Evolutionary conservation across 1,140 invertebrate species (phyloP), one percentile per base, ranked within the genome.

Genomic region (Lethocerus indicus): DNA sequence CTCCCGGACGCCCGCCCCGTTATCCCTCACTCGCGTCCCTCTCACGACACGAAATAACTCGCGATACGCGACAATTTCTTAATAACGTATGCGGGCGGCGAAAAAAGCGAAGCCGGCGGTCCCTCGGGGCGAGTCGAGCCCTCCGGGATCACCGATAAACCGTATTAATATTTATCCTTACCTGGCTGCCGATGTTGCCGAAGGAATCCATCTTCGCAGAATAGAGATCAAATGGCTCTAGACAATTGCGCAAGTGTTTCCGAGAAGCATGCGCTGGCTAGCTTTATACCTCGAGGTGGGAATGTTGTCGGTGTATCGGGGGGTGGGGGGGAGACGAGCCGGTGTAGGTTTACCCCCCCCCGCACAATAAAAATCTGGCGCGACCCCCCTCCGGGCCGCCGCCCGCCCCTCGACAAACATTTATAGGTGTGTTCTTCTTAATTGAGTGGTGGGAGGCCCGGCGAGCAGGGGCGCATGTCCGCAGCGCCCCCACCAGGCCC

Each of bases 211-310:
- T 53, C 52, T 53, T 53, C 47, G 43, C 36, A 53, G 48, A 53
- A 53, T 47, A 53, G 52, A 53, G 52, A 53, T 53, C 52, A 53
- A 53, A 53, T 53, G 50, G 52, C 52, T 49, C 47, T 49, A 53
- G 52, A 53, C 52, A 53, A 53, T 53, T 53, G 52, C 52, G 52
- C 52, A 53, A 53, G 52, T 53, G 52, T 53, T 53, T 53, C 47
- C 42, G 32, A 53, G 52, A 53, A 53, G 52, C 52, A 53, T 53
- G 52, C 52, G 52, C 52, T 50, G 51, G 45, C 44, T 51, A 51
- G 50, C 50, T 51, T n/a, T 51, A 51, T 51, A 53, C 51, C 49
- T 53, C 45, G 51, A 53, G 51, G 51, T 53, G 51, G 51, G 51
- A 53, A 53, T 53, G 51, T 53, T 53, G 51, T 53, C 49, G 47